These are phyloP conservation scores for Patagioenas fasciata DNA, from an alignment of 2,113 vertebrate genomes.

Conservation along the genomic window DNA sequence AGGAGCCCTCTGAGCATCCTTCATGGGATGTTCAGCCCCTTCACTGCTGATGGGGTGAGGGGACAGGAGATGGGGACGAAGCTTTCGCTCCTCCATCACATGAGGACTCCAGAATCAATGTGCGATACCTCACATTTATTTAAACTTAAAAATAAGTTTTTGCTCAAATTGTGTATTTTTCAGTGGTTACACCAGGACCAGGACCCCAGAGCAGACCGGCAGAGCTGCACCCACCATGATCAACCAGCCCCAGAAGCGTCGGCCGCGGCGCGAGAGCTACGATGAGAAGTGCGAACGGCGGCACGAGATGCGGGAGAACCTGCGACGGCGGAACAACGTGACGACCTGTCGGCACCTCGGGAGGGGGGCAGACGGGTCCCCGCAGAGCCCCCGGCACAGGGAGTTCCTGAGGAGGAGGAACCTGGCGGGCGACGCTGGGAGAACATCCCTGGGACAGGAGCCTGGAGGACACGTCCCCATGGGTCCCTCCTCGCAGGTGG, in stretches of 20 bases:
- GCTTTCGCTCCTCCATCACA: fast-evolving
- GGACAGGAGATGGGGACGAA: not conserved
- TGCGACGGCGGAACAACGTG: slow-evolving; percentile 22
- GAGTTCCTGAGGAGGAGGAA: slow-evolving; percentile 76
- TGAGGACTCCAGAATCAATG: fast-evolving
- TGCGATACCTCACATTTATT: fast-evolving
- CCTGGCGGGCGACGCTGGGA: not conserved
- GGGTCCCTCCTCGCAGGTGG: fast-evolving
- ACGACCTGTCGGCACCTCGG: slow-evolving; percentile 42
- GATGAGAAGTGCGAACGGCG: slow-evolving; percentile 75
- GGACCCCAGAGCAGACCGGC: not conserved
- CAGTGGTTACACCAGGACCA: slow-evolving; percentile 1
- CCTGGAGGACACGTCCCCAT: not conserved
- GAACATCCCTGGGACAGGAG: not conserved
- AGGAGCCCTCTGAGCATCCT: not conserved
- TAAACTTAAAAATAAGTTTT: fast-evolving
- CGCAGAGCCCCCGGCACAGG: slow-evolving; percentile 54
- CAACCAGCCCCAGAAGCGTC: not conserved
- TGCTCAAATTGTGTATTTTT: fast-evolving
- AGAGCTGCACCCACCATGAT: slow-evolving; percentile 11
- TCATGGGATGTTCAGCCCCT: not conserved
- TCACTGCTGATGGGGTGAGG: fast-evolving
- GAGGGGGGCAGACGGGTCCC: not conserved
- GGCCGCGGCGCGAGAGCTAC: slow-evolving; percentile 63
- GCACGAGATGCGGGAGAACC: slow-evolving; percentile 62